Conservation (phyloP, 2,888 invertebrate genomes). For the Cataglyphis albicans region DNA sequence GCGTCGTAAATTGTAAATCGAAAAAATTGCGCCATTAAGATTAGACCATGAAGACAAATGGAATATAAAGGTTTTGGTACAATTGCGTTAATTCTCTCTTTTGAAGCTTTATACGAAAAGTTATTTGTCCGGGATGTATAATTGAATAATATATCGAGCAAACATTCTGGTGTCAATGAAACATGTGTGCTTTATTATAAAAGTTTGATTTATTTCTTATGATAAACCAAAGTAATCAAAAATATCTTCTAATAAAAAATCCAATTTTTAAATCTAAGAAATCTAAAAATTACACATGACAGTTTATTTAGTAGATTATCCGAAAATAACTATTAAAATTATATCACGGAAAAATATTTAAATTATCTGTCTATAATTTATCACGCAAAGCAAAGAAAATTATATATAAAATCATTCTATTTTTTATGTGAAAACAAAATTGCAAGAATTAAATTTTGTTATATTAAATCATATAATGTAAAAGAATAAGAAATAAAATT, state of each 20-base stretch:
- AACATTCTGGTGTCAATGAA: background rate
- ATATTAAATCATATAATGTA: background rate
- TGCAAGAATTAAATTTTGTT: background rate
- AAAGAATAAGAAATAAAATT: constrained; percentile 16
- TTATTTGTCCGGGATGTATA: background rate
- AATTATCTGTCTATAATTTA: background rate
- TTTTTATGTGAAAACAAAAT: background rate
- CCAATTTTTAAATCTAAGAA: background rate
- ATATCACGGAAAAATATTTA: background rate
- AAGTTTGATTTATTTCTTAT: background rate
- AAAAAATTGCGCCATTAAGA: constrained; percentile 25
- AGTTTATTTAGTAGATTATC: background rate
- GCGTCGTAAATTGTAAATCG: constrained; percentile 9
- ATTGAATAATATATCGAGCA: background rate
- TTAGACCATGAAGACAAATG: constrained; percentile 1
- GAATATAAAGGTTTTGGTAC: background rate
- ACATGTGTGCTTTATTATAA: background rate
- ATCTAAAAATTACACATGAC: background rate
- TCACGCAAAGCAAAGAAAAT: background rate
- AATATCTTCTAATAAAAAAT: background rate
- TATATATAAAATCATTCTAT: constrained; percentile 3
- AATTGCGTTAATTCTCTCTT: background rate
- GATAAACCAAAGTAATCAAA: background rate
- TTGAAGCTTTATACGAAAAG: background rate
- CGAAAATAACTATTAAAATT: background rate